Base-by-base conservation (phyloP, 2,113 vertebrate species). In the Epinephelus cyanopodus region DNA sequence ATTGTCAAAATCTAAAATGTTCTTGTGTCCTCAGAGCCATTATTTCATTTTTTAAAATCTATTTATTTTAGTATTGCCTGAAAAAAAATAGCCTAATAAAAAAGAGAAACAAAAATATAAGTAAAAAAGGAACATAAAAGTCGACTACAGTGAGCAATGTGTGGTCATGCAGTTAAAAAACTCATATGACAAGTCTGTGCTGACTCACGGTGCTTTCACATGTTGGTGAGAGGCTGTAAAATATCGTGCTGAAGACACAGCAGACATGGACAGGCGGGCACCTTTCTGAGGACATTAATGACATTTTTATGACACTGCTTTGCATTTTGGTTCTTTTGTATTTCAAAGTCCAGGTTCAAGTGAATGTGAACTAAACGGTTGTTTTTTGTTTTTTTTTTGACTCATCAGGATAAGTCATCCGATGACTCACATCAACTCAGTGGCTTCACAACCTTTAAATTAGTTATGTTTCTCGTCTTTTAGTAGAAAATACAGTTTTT, bases 391-490 rank as follows among this genome's bases (percentile, higher is more conserved):
- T 39, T 66, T 48, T 75, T 74, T n/a, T 48, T 21, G 33, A 37
- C 33, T 37, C 33, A 37, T 37, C 33, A 8, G 33, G 33, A 37
- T 37, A 37, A 37, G 1, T 57, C 50, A 18, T n/a, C 27, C 52
- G 21, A 57, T 83, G 57, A 71, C 53, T 80, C 76, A n/a, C 25
- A 64, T 64, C 52, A 25, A 50, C 50, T 74, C 29, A 11, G 9
- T 45, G 19, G 27, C 52, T 50, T 56, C 33, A 27, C 9, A 50
- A 81, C 60, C 42, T 74, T 65, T 45, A 71, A 65, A 66, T 57
- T 6, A 65, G 37, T 33, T 69, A 48, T 42, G n/a, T 53, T 63
- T 58, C 25, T 82, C 3, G 39, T 79, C 47, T 15, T 69, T 7
- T 11, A 25, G 39, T 27, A 45, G n/a, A 79, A 56, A 81, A 75